Conservation (phyloP, 2,888 invertebrate genomes). For the Lepidocyrtinus sp. region DNA sequence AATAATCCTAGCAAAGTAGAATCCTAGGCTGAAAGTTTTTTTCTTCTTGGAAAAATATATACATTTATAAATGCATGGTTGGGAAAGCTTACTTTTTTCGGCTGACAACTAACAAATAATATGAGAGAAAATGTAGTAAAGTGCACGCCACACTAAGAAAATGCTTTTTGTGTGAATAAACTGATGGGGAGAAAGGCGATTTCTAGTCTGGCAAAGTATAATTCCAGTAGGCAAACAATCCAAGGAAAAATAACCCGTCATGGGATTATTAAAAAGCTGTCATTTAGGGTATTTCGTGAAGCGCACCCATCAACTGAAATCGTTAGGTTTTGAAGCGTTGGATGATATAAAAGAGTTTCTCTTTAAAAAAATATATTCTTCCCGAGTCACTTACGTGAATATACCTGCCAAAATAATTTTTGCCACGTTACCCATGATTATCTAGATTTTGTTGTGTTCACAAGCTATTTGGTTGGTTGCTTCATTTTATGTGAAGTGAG, state of each 20-base stretch:
- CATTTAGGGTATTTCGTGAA: no score
- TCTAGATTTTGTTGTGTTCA: neutral
- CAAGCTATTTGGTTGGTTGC: slow-evolving; percentile 46
- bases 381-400: no score
- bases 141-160: neutral
- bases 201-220: neutral
- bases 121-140: slow-evolving; percentile 3
- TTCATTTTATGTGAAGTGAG: slow-evolving; percentile 39
- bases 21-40: slow-evolving; percentile 12
- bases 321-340: neutral
- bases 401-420: neutral
- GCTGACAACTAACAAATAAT: slow-evolving; percentile 1
- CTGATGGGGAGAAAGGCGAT: neutral
- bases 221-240: no score
- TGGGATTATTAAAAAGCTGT: no score
- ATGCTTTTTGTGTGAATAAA: neutral
- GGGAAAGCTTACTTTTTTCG: neutral
- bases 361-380: no score
- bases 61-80: neutral
- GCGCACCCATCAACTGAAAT: no score
- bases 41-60: neutral
- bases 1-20: neutral
- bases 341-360: neutral
- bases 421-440: neutral
- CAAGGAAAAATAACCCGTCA: no score